Evolutionary conservation across 2,888 invertebrate genomes (phyloP).

Genomic region (Drosophila phalerata): DNA sequence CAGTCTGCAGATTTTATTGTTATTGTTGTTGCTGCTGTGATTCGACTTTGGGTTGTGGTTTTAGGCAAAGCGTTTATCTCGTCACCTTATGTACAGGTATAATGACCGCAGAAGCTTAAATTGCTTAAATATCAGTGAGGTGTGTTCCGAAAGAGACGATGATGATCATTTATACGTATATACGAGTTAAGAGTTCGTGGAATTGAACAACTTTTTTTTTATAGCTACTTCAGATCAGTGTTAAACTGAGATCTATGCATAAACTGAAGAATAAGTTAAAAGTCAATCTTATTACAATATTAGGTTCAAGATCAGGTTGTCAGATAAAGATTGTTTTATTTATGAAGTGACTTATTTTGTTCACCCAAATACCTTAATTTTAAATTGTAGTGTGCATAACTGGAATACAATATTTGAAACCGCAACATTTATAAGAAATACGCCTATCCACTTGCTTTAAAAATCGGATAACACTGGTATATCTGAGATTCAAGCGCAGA

Average conservation of each 20-base stretch:
- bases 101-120: conserved; percentile 54
- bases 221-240: background rate
- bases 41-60: conserved; percentile 52
- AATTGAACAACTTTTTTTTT: conserved; percentile 1
- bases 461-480: background rate
- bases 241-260: background rate
- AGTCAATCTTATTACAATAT: background rate
- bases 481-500: conserved; percentile 17
- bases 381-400: conserved; percentile 9
- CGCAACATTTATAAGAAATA: conserved; percentile 15
- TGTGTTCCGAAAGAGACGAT: conserved; percentile 21
- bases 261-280: background rate
- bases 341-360: too few species aligned
- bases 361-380: too few species aligned
- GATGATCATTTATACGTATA: conserved; percentile 6
- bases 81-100: conserved; percentile 46
- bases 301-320: background rate
- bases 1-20: conserved; percentile 30
- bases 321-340: too few species aligned
- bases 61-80: conserved; percentile 59
- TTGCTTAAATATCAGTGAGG: conserved; percentile 48
- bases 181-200: conserved; percentile 12
- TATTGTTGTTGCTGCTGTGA: conserved; percentile 20
- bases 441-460: background rate
- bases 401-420: conserved; percentile 34